phyloP scores from a whole-genome alignment of 2,797 vertebrate genomes.

The Geotrypetes seraphini region DNA sequence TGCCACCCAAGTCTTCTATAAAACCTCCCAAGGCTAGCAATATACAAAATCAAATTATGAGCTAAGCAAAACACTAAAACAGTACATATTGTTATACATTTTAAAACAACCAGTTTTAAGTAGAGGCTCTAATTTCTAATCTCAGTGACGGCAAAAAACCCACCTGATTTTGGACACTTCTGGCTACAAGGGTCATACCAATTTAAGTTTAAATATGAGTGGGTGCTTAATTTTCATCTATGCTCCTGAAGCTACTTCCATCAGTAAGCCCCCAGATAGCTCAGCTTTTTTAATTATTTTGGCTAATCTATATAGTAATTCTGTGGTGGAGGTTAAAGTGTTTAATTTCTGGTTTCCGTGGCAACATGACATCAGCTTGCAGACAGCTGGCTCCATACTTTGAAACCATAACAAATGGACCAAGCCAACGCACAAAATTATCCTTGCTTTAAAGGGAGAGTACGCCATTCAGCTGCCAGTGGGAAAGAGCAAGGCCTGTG shows the following conservation, averaged over 20 bases:
- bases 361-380: constrained; percentile 67
- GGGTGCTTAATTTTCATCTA: constrained; percentile 35
- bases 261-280: constrained; percentile 50
- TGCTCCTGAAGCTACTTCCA: constrained; percentile 39
- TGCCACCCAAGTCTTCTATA: no score
- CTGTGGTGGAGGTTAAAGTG: constrained; percentile 54
- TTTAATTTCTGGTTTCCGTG: constrained; percentile 70
- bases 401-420: constrained; percentile 58
- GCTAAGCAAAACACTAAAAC: no score
- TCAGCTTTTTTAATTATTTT: constrained; percentile 60
- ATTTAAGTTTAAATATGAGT: constrained; percentile 51
- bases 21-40: no score
- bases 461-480: constrained; percentile 25
- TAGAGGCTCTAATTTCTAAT: no score
- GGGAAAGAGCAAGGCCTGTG: constrained; percentile 19
- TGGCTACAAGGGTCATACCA: no score
- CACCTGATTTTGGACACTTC: no score
- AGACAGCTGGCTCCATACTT: constrained; percentile 61
- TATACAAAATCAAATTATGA: no score
- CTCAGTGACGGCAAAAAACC: no score
- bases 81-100: no score
- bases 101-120: no score
- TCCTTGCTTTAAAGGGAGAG: constrained; percentile 43
- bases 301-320: constrained; percentile 55
- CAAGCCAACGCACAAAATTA: constrained; percentile 38